Conservation (phyloP, 2,797 vertebrate species). For the Alauda arvensis region DNA sequence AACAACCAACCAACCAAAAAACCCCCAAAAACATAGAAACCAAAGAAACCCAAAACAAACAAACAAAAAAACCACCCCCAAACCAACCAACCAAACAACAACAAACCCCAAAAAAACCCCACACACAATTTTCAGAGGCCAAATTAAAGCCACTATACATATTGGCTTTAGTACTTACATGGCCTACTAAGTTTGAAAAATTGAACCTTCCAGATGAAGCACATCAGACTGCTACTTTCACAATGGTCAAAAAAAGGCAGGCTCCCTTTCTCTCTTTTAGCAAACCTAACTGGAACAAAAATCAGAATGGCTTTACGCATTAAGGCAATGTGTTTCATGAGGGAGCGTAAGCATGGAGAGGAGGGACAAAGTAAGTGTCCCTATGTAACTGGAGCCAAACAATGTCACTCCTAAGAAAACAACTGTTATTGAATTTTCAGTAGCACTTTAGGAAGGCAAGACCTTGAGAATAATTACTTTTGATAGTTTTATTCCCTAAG, state of each 20-base stretch:
- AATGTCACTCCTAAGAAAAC: constrained; percentile 4
- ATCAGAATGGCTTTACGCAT: neutral
- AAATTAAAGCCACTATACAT: neutral
- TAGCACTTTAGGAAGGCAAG: neutral
- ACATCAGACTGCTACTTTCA: neutral
- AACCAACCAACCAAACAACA: too few relatives aligned
- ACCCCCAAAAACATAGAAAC: too few relatives aligned
- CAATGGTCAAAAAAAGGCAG: neutral
- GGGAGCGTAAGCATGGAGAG: rapidly evolving
- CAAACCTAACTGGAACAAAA: neutral
- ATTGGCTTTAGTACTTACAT: neutral
- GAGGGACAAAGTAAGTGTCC: neutral
- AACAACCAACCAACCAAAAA: too few relatives aligned
- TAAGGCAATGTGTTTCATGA: neutral
- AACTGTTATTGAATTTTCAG: neutral
- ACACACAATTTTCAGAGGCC: neutral
- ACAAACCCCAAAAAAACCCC: too few relatives aligned
- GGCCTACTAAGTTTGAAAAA: neutral
- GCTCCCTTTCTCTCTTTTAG: neutral
- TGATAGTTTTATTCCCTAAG: neutral
- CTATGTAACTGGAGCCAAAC: neutral
- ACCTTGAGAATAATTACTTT: constrained; percentile 17
- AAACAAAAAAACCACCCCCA: too few relatives aligned
- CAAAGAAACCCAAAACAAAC: too few relatives aligned
- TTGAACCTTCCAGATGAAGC: neutral